A percentile compares a stretch with the other conserved stretches of the same genome.
Evolutionary conservation across 2,888 invertebrate genomes (phyloP).

Genomic region (Hermaeophaga mercurialis): DNA sequence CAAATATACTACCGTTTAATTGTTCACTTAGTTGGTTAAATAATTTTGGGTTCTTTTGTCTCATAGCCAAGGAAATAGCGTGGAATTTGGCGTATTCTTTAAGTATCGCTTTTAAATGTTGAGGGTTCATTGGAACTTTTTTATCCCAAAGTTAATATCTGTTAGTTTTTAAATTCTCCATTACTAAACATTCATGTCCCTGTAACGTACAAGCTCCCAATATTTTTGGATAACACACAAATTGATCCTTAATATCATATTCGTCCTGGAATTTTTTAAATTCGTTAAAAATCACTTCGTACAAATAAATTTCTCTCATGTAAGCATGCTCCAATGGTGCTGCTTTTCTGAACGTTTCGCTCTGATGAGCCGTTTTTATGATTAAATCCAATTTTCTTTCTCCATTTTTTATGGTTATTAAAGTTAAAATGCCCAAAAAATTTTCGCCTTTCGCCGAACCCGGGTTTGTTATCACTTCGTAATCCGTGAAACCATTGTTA

Average conservation of each 20-base stretch:
- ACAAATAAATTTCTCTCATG: slow-evolving; percentile 44
- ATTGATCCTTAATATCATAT: not conserved
- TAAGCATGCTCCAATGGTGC: slow-evolving; percentile 39
- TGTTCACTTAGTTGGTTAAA: slow-evolving; percentile 32
- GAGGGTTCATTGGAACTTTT: slow-evolving; percentile 42
- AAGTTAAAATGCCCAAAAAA: slow-evolving; percentile 35
- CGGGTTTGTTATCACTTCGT: not conserved
- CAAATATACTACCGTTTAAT: slow-evolving; percentile 18
- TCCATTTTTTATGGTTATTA: slow-evolving; percentile 23
- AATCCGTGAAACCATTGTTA: slow-evolving; percentile 3
- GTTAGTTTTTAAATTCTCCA: slow-evolving; percentile 44
- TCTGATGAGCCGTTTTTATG: slow-evolving; percentile 44
- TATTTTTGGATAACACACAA: slow-evolving; percentile 14
- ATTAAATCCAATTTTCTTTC: slow-evolving; percentile 37
- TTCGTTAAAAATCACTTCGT: slow-evolving; percentile 40
- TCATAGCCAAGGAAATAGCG: slow-evolving; percentile 46
- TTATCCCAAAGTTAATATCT: slow-evolving; percentile 43
- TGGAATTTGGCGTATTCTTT: slow-evolving; percentile 49
- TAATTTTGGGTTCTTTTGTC: slow-evolving; percentile 40
- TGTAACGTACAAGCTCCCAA: slow-evolving; percentile 27
- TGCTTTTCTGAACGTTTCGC: slow-evolving; percentile 33
- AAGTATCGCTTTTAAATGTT: slow-evolving; percentile 44
- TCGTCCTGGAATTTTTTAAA: slow-evolving; percentile 38
- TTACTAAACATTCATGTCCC: slow-evolving; percentile 34
- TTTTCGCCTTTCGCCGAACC: slow-evolving; percentile 22